Percentiles rank a stretch among this genome's conserved stretches.
Conservation (phyloP, 1,140 invertebrate species). For the Callitettix versicolor region DNA sequence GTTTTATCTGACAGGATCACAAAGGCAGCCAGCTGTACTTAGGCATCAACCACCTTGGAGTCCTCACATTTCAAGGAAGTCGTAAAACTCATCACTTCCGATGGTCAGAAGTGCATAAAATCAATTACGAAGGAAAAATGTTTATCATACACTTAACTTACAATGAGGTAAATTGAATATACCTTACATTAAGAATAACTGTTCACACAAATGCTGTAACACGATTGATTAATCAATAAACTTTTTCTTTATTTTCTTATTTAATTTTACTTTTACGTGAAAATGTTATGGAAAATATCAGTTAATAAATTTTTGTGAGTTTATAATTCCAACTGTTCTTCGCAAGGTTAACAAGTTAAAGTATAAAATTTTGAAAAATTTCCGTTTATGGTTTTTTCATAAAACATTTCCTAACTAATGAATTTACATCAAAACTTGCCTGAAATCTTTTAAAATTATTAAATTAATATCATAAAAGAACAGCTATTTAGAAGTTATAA, state of each 20-base stretch:
- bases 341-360: no score
- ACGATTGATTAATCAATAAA: not conserved
- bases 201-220: not conserved
- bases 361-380: no score
- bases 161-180: slow-evolving; percentile 43
- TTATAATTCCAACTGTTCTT: no score
- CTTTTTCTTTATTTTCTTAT: slow-evolving; percentile 1
- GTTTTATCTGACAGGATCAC: slow-evolving; percentile 71
- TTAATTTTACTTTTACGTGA: slow-evolving; percentile 1
- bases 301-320: no score
- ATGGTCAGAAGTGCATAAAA: slow-evolving; percentile 90
- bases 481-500: no score
- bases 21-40: slow-evolving; percentile 82
- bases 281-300: no score
- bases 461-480: no score
- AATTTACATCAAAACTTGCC: no score
- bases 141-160: slow-evolving; percentile 85
- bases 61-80: slow-evolving; percentile 88
- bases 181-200: not conserved
- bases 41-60: slow-evolving; percentile 89
- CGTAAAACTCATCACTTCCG: slow-evolving; percentile 88
- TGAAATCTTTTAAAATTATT: no score
- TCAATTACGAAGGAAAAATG: slow-evolving; percentile 97
- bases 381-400: no score
- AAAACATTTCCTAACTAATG: no score